phyloP scores from a whole-genome alignment of 2,888 invertebrate genomes.

The Leptura quadrifasciata region DNA sequence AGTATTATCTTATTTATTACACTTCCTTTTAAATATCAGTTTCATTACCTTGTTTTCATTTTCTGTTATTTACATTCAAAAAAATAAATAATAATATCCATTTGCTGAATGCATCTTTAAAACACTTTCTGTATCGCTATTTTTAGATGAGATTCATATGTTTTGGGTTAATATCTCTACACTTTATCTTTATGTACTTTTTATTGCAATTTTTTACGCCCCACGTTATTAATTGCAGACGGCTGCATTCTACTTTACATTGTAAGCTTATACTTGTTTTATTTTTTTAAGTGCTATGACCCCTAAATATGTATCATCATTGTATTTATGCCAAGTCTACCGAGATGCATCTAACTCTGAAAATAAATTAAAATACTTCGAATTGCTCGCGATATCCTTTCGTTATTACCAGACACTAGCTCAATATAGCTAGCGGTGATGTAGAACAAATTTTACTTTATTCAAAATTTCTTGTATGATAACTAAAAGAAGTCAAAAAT shows the following conservation, averaged over 20 bases:
- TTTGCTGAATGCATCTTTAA: slow-evolving; percentile 2
- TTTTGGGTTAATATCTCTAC: slow-evolving; percentile 44
- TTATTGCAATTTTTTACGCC: slow-evolving; percentile 48
- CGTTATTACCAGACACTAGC: background rate
- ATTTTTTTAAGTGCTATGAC: slow-evolving; percentile 49
- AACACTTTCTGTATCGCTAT: slow-evolving; percentile 40
- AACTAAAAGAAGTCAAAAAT: too few relatives aligned
- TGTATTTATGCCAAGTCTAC: slow-evolving; percentile 46
- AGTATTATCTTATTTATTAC: too few relatives aligned
- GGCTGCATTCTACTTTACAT: slow-evolving; percentile 60
- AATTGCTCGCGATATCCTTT: slow-evolving; percentile 4
- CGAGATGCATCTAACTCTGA: slow-evolving; percentile 42
- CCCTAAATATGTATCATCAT: slow-evolving; percentile 49
- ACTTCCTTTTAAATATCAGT: background rate
- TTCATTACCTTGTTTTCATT: background rate
- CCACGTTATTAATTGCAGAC: slow-evolving; percentile 62
- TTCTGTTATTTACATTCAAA: background rate
- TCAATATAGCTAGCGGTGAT: background rate
- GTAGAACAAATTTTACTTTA: too few relatives aligned
- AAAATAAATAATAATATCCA: background rate
- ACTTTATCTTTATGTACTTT: slow-evolving; percentile 55
- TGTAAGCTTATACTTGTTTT: slow-evolving; percentile 49
- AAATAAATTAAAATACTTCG: slow-evolving; percentile 31
- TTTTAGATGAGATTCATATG: slow-evolving; percentile 45
- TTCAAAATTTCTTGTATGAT: too few relatives aligned